These are phyloP conservation scores for Mesorhabditis belari DNA, from an alignment of 2,888 invertebrate species.

Conservation along the genomic window DNA sequence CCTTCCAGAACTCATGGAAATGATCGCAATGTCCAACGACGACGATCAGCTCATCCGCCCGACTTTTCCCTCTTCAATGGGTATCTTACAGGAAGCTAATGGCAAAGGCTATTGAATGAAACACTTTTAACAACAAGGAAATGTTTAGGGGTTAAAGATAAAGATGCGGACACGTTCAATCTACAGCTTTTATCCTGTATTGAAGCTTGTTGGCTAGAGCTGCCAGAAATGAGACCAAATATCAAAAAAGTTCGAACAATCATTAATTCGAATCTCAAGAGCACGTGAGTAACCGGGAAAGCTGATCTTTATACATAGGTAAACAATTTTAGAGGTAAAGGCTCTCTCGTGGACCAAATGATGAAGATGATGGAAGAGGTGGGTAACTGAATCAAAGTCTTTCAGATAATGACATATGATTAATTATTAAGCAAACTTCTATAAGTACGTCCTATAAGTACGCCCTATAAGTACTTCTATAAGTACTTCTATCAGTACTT, in stretches of 20 bases:
- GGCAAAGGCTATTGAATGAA: neutral
- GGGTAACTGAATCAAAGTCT: neutral
- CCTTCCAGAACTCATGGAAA: slow-evolving; percentile 44
- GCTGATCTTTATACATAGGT: neutral
- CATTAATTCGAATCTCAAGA: slow-evolving; percentile 45
- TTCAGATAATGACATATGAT: neutral
- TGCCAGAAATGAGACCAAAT: slow-evolving; percentile 46
- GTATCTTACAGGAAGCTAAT: neutral
- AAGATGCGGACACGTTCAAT: neutral
- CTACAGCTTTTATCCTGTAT: slow-evolving; percentile 44
- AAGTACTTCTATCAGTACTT: neutral
- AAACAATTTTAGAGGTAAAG: slow-evolving; percentile 35
- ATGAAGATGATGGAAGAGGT: slow-evolving; percentile 50
- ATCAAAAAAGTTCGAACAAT: slow-evolving; percentile 48
- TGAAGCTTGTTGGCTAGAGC: slow-evolving; percentile 52
- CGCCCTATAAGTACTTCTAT: neutral
- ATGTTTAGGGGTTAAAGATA: neutral
- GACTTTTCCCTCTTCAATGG: slow-evolving; percentile 35
- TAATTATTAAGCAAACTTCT: slow-evolving; percentile 1
- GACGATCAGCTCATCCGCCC: slow-evolving; percentile 48
- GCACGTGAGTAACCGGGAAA: slow-evolving; percentile 25
- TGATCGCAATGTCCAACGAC: slow-evolving; percentile 47
- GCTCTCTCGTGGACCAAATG: slow-evolving; percentile 51
- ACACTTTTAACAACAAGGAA: neutral
- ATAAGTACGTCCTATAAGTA: too few species aligned